Evolutionary conservation across 2,797 vertebrate genomes (phyloP), one percentile per base, ranked within the genome.

Genomic region (Philypnodon macrostomus): DNA sequence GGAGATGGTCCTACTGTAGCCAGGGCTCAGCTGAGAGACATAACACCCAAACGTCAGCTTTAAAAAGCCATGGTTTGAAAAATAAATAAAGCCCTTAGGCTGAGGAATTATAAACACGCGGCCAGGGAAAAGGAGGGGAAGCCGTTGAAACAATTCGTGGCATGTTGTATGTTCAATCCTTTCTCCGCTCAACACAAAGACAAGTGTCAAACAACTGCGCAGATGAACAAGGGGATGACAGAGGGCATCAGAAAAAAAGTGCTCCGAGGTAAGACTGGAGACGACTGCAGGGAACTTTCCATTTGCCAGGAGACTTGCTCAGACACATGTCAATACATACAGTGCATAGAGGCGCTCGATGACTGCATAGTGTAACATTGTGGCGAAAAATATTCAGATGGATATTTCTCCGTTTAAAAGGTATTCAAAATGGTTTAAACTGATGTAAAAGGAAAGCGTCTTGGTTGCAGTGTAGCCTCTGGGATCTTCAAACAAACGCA

Each of bases 401-500:
- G 21, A 23, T 23, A 3, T 23, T 23, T 23, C 3, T 23, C 21
- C 6, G 17, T 41, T n/a, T n/a, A n/a, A n/a, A n/a, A n/a, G n/a
- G n/a, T n/a, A n/a, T n/a, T n/a, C n/a, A n/a, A n/a, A n/a, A n/a
- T n/a, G n/a, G n/a, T n/a, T n/a, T n/a, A n/a, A n/a, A n/a, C n/a
- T n/a, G 29, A 27, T 35, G 33, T 0, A 27, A 26, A 61, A 51
- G 63, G 49, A 59, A 63, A 67, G 57, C 83, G 81, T 88, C 70
- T 2, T 78, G 87, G 73, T 60, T 55, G 56, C 64, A 92, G 92
- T 89, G 79, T 44, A 1, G 73, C 87, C 76, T 92, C 94, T 97
- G 95, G 94, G 94, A 96, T 97, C 92, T 85, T 91, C 93, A 96
- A 96, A 98, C 89, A 96, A 93, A 93, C 90, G 82, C 62, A 9